Evolutionary conservation across 2,797 vertebrate species (phyloP).

Genomic region (Premnoplex brunnescens): DNA sequence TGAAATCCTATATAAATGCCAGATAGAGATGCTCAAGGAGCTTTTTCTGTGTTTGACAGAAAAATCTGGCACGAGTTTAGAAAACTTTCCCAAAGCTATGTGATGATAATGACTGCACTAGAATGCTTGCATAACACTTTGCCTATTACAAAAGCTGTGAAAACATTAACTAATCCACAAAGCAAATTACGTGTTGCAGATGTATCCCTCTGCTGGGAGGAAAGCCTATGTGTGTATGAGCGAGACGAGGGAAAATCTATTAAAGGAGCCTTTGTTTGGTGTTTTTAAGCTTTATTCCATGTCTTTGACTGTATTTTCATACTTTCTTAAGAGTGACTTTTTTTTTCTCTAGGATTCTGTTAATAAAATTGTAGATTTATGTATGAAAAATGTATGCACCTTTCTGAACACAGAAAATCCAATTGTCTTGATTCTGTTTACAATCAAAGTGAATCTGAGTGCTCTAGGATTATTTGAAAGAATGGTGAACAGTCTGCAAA

Average conservation of each 20-base stretch:
- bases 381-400: rapidly evolving
- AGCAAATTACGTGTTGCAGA: slow-evolving; percentile 11
- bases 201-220: background rate
- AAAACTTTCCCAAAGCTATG: background rate
- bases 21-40: background rate
- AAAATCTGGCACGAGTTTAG: background rate
- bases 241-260: background rate
- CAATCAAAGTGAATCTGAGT: background rate
- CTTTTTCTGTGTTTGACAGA: background rate
- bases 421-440: background rate
- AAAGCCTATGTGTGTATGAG: background rate
- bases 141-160: slow-evolving; percentile 13
- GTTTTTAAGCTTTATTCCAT: background rate
- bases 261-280: background rate
- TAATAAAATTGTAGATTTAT: background rate
- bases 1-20: background rate
- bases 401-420: background rate
- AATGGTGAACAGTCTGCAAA: background rate
- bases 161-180: slow-evolving; percentile 22
- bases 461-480: background rate
- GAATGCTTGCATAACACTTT: background rate
- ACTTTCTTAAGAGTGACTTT: background rate
- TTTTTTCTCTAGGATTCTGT: background rate
- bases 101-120: background rate
- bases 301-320: background rate